phyloP scores from a whole-genome alignment of 2,888 invertebrate species.

The Cephus pygmeus region DNA sequence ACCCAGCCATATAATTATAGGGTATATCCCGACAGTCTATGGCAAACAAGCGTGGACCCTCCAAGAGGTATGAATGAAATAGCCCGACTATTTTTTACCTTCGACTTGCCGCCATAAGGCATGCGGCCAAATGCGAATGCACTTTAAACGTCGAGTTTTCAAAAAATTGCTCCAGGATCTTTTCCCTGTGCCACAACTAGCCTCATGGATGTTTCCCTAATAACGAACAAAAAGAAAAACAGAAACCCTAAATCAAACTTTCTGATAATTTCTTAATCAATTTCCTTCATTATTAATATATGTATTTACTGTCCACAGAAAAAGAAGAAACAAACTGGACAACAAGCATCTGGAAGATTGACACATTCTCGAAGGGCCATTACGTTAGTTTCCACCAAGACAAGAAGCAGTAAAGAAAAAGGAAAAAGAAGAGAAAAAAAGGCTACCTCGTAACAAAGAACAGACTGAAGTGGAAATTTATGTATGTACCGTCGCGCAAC shows the following conservation, averaged over 20 bases:
- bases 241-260: neutral
- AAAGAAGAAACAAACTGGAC: neutral
- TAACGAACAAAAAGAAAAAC: neutral
- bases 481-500: constrained; percentile 42
- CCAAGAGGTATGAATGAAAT: constrained; percentile 26
- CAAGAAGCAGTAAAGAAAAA: constrained; percentile 10
- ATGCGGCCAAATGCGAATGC: constrained; percentile 17
- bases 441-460: constrained; percentile 23
- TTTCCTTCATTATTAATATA: too few species aligned
- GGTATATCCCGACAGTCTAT: constrained; percentile 15
- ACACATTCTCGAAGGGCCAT: neutral
- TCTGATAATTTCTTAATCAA: too few species aligned
- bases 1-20: constrained; percentile 35
- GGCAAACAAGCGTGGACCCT: constrained; percentile 13
- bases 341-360: neutral
- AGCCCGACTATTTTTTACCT: constrained; percentile 22
- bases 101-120: constrained; percentile 21
- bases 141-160: constrained; percentile 7
- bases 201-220: neutral
- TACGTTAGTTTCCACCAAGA: constrained; percentile 8
- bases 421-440: constrained; percentile 31
- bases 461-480: constrained; percentile 49
- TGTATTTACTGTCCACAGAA: too few species aligned
- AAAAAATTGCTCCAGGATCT: neutral
- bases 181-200: neutral